Base-by-base conservation (phyloP, 2,113 vertebrate species). In the Panthera leo region DNA sequence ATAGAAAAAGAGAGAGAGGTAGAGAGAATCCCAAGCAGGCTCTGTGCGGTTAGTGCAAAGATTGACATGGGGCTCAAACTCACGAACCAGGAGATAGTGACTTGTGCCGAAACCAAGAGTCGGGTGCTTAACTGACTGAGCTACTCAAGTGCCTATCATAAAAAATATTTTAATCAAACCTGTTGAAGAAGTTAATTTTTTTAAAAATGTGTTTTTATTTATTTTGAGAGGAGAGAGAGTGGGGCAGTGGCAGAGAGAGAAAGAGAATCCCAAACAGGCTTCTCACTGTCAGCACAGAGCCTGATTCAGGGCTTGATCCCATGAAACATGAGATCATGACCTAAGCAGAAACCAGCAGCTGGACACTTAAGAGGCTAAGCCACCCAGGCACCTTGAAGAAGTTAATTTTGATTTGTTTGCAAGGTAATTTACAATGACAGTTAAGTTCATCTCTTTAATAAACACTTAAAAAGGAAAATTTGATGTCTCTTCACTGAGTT, bases 331-430 rank as follows among this genome's bases (percentile, higher is more conserved):
- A 13, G 71, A 27, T 75, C 23, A 42, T 70, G 71, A 67, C 29
- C 61, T 67, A 13, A 67, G 65, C 65, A 13, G 12, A 67, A 67
- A 31, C 11, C 29, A 31, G 21, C 19, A 58, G 19, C 21, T 58
- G 58, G 29, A 31, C 29, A 14, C 29, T 67, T 67, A 29, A 67
- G 58, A 19, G 19, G 58, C 65, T 67, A 31, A 67, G 65, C 5
- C 36, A 73, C 11, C 36, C 36, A 73, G 21, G 71, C 21, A 12
- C 29, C 71, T 88, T 91, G 42, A 65, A 21, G 67, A 80, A 75
- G 27, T 80, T 61, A 61, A 89, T 78, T 88, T 94, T 93, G 18
- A 85, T 85, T 92, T 65, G 48, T 95, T 90, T 87, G 19, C 68
- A 58, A 63, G 75, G 39, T 89, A 86, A 51, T 82, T 61, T 75